Evolutionary conservation across 1,140 invertebrate species (phyloP).

Genomic region (Ips typographus): DNA sequence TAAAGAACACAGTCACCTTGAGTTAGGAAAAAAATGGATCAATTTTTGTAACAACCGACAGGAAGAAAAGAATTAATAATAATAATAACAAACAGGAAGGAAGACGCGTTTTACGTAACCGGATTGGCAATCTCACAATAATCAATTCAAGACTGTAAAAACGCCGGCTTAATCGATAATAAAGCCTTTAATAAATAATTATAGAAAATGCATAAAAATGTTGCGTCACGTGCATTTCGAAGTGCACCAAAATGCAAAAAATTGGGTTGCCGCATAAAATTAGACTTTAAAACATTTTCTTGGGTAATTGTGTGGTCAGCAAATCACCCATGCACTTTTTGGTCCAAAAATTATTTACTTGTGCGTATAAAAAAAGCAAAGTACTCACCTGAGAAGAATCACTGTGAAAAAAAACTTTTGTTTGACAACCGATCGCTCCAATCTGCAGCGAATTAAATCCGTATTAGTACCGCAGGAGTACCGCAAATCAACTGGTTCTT

Average conservation of each 20-base stretch:
- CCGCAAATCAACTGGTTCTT: background rate
- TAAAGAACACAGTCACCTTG: too few relatives aligned
- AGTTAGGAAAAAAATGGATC: background rate
- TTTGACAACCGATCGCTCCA: background rate
- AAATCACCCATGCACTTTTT: background rate
- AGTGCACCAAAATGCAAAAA: background rate
- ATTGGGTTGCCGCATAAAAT: background rate
- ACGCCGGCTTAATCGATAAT: background rate
- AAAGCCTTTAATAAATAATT: background rate
- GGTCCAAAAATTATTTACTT: background rate
- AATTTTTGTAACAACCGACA: background rate
- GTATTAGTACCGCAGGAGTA: background rate
- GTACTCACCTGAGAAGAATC: background rate
- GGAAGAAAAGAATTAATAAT: background rate
- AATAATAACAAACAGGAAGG: background rate
- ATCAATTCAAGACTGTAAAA: background rate
- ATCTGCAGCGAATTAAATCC: background rate
- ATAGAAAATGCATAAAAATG: background rate
- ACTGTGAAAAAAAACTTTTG: background rate
- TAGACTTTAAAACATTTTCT: background rate
- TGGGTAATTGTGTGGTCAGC: background rate
- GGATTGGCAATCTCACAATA: background rate
- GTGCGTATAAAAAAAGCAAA: background rate
- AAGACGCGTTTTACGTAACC: background rate
- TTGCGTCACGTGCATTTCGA: constrained; percentile 4